Percentiles rank a stretch among this genome's conserved stretches.
phyloP scores from a whole-genome alignment of 2,888 invertebrate genomes.

The Microchrysa polita region DNA sequence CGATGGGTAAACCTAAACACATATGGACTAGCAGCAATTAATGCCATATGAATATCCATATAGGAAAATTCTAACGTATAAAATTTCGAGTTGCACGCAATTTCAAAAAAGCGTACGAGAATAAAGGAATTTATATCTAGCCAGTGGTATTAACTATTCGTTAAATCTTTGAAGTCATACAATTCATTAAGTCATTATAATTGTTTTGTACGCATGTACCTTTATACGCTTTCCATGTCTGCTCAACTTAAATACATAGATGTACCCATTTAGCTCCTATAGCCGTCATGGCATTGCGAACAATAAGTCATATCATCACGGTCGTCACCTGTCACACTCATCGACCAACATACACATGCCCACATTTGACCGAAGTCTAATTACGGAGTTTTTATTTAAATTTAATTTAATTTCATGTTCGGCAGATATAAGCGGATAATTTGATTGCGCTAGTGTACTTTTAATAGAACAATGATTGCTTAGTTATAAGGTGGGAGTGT shows the following conservation, averaged over 20 bases:
- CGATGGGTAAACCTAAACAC: too few species aligned
- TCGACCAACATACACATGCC: not conserved
- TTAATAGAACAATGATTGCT: not conserved
- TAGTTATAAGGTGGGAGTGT: not conserved
- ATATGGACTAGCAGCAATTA: too few species aligned
- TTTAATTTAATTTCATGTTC: not conserved
- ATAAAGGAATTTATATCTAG: not conserved
- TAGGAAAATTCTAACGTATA: too few species aligned
- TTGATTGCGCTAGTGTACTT: not conserved
- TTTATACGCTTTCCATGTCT: not conserved
- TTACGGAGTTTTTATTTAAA: not conserved
- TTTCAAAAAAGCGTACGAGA: too few species aligned
- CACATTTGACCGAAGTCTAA: not conserved
- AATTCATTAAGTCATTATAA: not conserved
- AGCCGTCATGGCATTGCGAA: not conserved
- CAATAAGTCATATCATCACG: slow-evolving; percentile 11
- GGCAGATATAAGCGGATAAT: not conserved
- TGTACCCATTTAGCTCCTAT: not conserved
- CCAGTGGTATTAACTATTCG: not conserved
- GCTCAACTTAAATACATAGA: not conserved
- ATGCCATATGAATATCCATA: too few species aligned
- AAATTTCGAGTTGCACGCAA: too few species aligned
- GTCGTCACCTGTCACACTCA: slow-evolving; percentile 3
- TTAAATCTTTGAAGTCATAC: not conserved
- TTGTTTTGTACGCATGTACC: not conserved